Percentiles rank a stretch among this genome's conserved stretches.
Evolutionary conservation across 2,888 invertebrate species (phyloP).

Genomic region (Hyles lineata): DNA sequence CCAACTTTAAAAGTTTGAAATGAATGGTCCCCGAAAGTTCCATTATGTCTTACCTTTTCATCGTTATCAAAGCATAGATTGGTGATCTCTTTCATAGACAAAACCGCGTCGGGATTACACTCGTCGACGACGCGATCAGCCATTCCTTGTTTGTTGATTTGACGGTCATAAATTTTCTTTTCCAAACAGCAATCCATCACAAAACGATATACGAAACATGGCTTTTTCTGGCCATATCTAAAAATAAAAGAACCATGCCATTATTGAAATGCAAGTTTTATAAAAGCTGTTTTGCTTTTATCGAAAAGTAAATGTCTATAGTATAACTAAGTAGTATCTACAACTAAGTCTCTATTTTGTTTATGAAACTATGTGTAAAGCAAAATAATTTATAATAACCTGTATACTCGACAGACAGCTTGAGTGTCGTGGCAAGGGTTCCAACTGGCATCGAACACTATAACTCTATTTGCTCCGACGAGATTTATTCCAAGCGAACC

Average conservation of each 20-base stretch:
- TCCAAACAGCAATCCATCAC: slow-evolving; percentile 99
- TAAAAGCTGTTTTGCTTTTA: neutral
- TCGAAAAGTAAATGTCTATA: neutral
- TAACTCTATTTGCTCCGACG: slow-evolving; percentile 98
- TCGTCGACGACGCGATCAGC: slow-evolving; percentile 99
- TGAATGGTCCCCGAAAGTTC: too few species aligned
- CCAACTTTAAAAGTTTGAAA: neutral
- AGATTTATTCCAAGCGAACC: slow-evolving; percentile 98
- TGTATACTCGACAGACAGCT: slow-evolving; percentile 98
- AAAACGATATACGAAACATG: slow-evolving; percentile 97
- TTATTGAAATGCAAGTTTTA: neutral
- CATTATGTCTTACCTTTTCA: slow-evolving; percentile 77
- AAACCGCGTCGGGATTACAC: slow-evolving; percentile 97
- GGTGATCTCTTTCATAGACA: slow-evolving; percentile 95
- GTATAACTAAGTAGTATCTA: too few species aligned
- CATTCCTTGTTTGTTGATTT: slow-evolving; percentile 99
- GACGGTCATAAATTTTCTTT: slow-evolving; percentile 98
- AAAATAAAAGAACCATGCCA: slow-evolving; percentile 36
- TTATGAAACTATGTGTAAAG: too few species aligned
- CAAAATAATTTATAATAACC: slow-evolving; percentile 58
- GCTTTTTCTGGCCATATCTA: slow-evolving; percentile 96
- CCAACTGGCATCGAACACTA: slow-evolving; percentile 99
- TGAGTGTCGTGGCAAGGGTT: slow-evolving; percentile 99
- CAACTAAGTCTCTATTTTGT: too few species aligned
- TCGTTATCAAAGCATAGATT: slow-evolving; percentile 96